A percentile compares a stretch with the other conserved stretches of the same genome.
These are phyloP conservation scores for Pterocles burchelli DNA, from an alignment of 2,113 vertebrate species.

Conservation along the genomic window DNA sequence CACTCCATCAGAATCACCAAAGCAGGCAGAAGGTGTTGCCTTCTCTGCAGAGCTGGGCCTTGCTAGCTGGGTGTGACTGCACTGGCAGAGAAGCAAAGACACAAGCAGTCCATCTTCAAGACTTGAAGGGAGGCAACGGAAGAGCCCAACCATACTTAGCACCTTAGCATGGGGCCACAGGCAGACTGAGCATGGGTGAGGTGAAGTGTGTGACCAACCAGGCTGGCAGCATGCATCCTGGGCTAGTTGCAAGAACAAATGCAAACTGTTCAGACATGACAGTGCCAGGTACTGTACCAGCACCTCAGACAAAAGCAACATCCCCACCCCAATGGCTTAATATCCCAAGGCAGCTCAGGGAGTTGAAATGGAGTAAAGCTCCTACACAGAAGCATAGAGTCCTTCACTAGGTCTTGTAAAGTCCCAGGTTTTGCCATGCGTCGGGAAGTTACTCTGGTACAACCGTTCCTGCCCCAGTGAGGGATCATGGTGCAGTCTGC, in stretches of 20 bases:
- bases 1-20: neutral
- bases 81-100: neutral
- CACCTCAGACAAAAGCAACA: neutral
- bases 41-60: neutral
- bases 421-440: neutral
- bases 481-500: neutral
- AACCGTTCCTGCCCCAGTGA: neutral
- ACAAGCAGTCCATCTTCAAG: neutral
- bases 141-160: neutral
- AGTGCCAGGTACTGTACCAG: neutral
- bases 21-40: neutral
- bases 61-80: neutral
- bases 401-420: neutral
- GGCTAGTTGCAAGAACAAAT: neutral
- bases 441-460: neutral
- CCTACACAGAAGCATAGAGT: neutral
- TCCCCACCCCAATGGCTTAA: neutral
- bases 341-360: neutral
- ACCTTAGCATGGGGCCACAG: neutral
- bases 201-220: neutral
- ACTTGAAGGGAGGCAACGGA: neutral
- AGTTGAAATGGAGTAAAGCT: neutral
- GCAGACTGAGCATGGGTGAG: fast-evolving
- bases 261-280: fast-evolving
- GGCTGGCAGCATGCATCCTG: neutral